Conservation (phyloP, 1,140 invertebrate genomes). For the Hylaeus anthracinus region DNA sequence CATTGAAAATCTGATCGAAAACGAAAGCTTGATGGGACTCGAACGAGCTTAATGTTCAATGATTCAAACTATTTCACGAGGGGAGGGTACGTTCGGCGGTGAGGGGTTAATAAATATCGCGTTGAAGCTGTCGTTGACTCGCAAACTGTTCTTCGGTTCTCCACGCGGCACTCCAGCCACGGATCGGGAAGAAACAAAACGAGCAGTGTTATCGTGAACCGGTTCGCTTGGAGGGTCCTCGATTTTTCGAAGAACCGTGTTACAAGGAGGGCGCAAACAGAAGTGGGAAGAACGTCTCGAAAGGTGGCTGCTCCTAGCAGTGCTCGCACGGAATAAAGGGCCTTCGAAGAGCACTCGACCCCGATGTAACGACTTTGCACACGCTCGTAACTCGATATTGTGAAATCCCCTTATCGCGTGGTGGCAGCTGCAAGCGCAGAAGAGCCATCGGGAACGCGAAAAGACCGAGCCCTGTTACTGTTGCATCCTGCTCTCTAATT, state of each 20-base stretch:
- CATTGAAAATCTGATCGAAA: too few species aligned
- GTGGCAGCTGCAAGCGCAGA: constrained; percentile 48
- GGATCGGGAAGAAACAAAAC: constrained; percentile 14
- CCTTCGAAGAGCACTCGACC: constrained; percentile 57
- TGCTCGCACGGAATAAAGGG: constrained; percentile 55
- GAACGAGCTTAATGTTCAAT: neutral
- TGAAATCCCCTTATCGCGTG: constrained; percentile 61
- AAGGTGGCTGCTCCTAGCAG: constrained; percentile 51
- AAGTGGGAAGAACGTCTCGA: constrained; percentile 35
- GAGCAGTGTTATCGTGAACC: constrained; percentile 22
- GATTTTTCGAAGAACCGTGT: constrained; percentile 42
- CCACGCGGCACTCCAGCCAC: neutral
- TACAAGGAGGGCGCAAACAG: constrained; percentile 12
- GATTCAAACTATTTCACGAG: neutral
- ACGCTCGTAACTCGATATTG: constrained; percentile 62
- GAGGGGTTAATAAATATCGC: neutral
- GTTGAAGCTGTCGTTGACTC: neutral
- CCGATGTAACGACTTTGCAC: constrained; percentile 61
- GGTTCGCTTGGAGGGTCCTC: constrained; percentile 15
- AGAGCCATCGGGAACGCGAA: constrained; percentile 35
- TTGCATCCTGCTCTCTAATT: constrained; percentile 18
- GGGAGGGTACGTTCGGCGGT: neutral
- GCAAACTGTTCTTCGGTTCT: neutral
- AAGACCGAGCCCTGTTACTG: constrained; percentile 30
- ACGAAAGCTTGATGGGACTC: too few species aligned